Evolutionary conservation across 2,797 vertebrate species (phyloP), one percentile per base, ranked within the genome.

Genomic region (Anniella stebbinsi): DNA sequence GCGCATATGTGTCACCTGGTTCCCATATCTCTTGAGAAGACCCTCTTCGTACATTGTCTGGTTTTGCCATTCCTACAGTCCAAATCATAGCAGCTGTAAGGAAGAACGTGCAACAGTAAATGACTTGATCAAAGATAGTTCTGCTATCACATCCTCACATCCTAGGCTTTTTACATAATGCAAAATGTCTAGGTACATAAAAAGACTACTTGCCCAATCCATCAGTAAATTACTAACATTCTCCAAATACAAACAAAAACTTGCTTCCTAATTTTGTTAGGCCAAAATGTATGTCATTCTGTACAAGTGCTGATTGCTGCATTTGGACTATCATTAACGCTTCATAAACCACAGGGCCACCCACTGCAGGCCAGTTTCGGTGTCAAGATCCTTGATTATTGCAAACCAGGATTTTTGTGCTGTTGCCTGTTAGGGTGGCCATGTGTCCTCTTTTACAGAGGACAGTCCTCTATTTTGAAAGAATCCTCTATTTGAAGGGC

Each of bases 1-100:
- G 10, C 63, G 30, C 17, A n/a, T 92, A 91, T 80, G 91, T 90
- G 91, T 90, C 93, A 98, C 98, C 98, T 96, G 96, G 89, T 89
- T 87, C 72, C 91, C 92, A 89, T 0, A 93, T 92, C 82, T 95
- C 95, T 93, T 95, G 95, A 12, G 92, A 90, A 89, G 17, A 73
- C 92, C 94, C 94, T 93, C 94, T 95, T 92, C 75, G 93, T 93
- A 89, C 92, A 78, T 95, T 92, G 11, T 98, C 97, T 90, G 95
- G 97, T 88, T 98, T 98, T 76, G 98, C 98, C 99, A 99, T 99
- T 88, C 98, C 98, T 91, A 99, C 98, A 8, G 98, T 98, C 99
- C 99, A 99, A 80, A 99, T 96, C 99, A 99, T 99, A 93, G 99
- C 98, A 23, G 99, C 99, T 99, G 78, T 10, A 51, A 77, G 70